Base-by-base conservation (phyloP, 1,140 invertebrate species). In the Spodoptera litura region DNA sequence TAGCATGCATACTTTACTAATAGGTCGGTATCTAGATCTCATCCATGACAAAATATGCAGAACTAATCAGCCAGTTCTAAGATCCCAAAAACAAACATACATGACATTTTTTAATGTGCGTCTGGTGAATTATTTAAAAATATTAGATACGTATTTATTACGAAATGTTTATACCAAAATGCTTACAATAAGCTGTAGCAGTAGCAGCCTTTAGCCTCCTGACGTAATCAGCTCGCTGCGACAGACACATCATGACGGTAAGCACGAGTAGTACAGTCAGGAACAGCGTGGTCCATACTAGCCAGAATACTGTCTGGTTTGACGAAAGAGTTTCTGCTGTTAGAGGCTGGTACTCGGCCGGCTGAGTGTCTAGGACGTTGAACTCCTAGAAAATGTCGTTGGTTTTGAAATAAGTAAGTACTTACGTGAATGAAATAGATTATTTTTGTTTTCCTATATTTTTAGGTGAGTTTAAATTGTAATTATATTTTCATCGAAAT, bases 151-250 rank as follows among this genome's bases (percentile, higher is more conserved):
- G 20, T 20, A 20, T 20, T 20, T 31, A 31, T 31, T 31, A 31
- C 4, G 31, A 31, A 31, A 20, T 38, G 3, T n/a, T 9, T 53
- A 38, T 2, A 38, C 11, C 13, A 38, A 68, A 49, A 25, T 66
- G 83, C 95, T 96, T 95, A 98, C 98, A 97, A 93, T 98, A 99
- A 9, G 98, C 98, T 75, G 98, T 98, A 0, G 98, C 98, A 75
- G 98, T 99, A 4, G 98, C 98, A 15, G 98, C 98, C 94, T 98
- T 98, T n/a, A 99, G 91, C 93, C 98, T 97, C 68, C 98, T 94
- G 71, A 97, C 96, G 90, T 98, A 99, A 71, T 97, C 96, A 2
- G 97, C 96, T 78, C 98, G 95, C 87, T 99, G 98, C 27, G 97
- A 97, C 0, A 98, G 94, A 80, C 98, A 98, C 35, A 98, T 89